These are phyloP conservation scores for Endotricha flammealis DNA, from an alignment of 2,888 invertebrate species.

Conservation along the genomic window DNA sequence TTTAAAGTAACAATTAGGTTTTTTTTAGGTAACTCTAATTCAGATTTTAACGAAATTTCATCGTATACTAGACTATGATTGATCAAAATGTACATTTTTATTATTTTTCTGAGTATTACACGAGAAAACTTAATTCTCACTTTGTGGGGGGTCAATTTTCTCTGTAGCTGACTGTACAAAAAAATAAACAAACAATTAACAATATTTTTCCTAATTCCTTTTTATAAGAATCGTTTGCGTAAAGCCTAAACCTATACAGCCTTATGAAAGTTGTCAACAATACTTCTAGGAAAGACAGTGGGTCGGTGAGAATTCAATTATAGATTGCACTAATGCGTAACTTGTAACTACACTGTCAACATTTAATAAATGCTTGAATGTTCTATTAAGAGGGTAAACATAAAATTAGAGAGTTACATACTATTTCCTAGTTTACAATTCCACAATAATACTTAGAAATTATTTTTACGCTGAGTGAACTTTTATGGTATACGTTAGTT, in stretches of 20 bases:
- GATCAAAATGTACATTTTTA: too few relatives aligned
- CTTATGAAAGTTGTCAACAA: neutral
- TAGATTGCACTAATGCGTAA: neutral
- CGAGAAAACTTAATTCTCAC: too few relatives aligned
- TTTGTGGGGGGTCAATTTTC: too few relatives aligned
- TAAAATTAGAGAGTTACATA: neutral
- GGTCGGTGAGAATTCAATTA: neutral
- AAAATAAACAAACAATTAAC: too few relatives aligned
- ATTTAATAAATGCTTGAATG: neutral
- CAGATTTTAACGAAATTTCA: too few relatives aligned
- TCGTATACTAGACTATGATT: too few relatives aligned
- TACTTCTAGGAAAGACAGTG: neutral
- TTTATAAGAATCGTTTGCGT: too few relatives aligned
- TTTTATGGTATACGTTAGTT: neutral
- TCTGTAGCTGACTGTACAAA: too few relatives aligned
- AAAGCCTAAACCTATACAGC: neutral
- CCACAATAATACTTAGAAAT: neutral
- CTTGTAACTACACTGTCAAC: neutral
- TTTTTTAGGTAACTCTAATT: too few relatives aligned
- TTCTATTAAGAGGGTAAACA: neutral
- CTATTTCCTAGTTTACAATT: neutral
- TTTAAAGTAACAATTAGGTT: too few relatives aligned
- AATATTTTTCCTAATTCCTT: too few relatives aligned
- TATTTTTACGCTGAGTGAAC: neutral
- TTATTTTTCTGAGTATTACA: too few relatives aligned